Evolutionary conservation across 2,113 vertebrate species (phyloP), one percentile per base, ranked within the genome.

Genomic region (Corythoichthys intestinalis): DNA sequence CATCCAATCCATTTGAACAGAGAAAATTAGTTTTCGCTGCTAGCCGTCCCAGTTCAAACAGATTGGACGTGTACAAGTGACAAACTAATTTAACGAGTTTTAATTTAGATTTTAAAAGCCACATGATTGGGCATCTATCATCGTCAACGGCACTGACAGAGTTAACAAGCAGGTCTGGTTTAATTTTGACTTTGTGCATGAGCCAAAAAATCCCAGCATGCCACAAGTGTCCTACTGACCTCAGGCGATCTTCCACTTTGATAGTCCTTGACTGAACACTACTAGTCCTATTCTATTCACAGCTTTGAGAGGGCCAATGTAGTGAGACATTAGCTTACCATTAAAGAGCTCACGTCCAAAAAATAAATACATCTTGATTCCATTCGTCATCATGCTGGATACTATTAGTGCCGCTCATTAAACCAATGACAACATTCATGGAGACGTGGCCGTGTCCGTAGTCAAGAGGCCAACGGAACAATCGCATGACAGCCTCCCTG

Each of bases 281-380:
- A 38, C 10, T 57, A 70, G 56, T 60, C 66, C 49, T 35, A 44
- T 47, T 70, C 69, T 54, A 75, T 87, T 90, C 88, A 89, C 86
- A 91, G 83, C 83, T 88, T 89, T 73, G 71, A 70, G 73, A 73
- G 78, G 81, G 79, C 75, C 46, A 17, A 61, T 65, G 53, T 65
- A 66, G 71, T 66, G 78, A 82, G 65, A 80, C 47, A 48, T 48
- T 12, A 62, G 69, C 65, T 64, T 61, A 59, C 52, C 47, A 1
- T 3, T 72, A 37, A 66, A 75, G 71, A 74, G 20, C 17, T 60
- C 54, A 12, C 37, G 53, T 64, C 38, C 34, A 46, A 46, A 60
- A 77, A 68, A 64, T 65, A 75, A 52, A 74, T 69, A 77, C 28
- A 63, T 8, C 38, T 58, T 37, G 52, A 66, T 69, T 79, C 68